A percentile compares a stretch with the other conserved stretches of the same genome.
phyloP scores from a whole-genome alignment of 2,888 invertebrate species.

The Volucella inanis region DNA sequence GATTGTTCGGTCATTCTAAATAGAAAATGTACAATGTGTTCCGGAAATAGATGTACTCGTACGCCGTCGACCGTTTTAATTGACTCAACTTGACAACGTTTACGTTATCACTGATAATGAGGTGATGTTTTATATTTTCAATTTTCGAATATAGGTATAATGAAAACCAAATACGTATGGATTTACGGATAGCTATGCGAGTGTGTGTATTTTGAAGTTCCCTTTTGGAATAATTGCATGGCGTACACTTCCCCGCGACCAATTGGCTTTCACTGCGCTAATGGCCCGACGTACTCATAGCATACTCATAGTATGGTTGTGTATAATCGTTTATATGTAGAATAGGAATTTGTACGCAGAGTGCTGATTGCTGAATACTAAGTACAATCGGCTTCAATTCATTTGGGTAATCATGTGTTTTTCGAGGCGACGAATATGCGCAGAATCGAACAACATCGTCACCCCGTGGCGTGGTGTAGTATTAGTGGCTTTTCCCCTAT shows the following conservation, averaged over 20 bases:
- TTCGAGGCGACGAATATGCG: constrained; percentile 65
- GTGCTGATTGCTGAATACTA: constrained; percentile 71
- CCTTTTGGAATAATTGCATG: constrained; percentile 60
- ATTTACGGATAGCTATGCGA: constrained; percentile 13
- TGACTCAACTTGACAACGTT: constrained; percentile 7
- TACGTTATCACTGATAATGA: constrained; percentile 52
- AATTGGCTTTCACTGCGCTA: constrained; percentile 51
- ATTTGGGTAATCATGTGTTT: constrained; percentile 49
- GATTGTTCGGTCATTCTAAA: constrained; percentile 26
- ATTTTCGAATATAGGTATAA: constrained; percentile 17
- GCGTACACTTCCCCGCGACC: constrained; percentile 48
- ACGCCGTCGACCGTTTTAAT: background rate
- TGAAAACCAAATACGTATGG: constrained; percentile 25
- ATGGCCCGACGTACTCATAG: background rate
- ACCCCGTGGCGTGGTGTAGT: background rate
- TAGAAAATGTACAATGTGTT: constrained; percentile 14
- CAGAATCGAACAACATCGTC: constrained; percentile 31
- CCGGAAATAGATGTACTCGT: constrained; percentile 5
- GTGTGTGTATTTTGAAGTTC: constrained; percentile 55
- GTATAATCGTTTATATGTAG: constrained; percentile 50
- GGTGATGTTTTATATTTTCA: constrained; percentile 1
- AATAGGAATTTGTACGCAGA: constrained; percentile 51
- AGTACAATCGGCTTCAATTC: constrained; percentile 54
- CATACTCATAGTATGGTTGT: constrained; percentile 1
- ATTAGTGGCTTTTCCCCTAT: constrained; percentile 48